These are phyloP conservation scores for Mesocricetus auratus DNA, from an alignment of 2,113 vertebrate genomes.

Conservation along the genomic window DNA sequence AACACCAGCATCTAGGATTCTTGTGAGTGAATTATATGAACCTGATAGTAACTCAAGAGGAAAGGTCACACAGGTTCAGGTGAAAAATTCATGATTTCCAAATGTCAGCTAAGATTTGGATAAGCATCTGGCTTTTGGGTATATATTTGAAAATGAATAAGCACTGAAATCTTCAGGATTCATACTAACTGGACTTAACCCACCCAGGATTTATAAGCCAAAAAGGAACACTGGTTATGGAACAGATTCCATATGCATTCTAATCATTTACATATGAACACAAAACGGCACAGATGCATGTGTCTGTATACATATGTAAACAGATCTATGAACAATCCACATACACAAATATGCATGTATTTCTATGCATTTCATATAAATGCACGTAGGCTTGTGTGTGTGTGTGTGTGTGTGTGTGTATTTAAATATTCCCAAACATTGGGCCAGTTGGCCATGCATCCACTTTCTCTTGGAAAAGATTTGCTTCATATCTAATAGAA, in stretches of 20 bases:
- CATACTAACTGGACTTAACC: conserved; percentile 75
- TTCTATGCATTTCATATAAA: conserved; percentile 75
- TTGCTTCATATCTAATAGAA: conserved; percentile 76
- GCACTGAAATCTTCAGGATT: conserved; percentile 77
- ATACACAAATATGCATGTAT: conserved; percentile 68
- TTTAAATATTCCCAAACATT: conserved; percentile 77
- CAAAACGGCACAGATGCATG: conserved; percentile 78
- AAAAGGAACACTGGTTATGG: conserved; percentile 66
- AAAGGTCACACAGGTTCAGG: conserved; percentile 75
- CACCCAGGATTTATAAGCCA: conserved; percentile 78
- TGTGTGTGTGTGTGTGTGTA: conserved; percentile 11
- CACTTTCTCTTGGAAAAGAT: conserved; percentile 77
- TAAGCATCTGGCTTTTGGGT: conserved; percentile 76
- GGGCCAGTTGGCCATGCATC: conserved; percentile 79
- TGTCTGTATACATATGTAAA: conserved; percentile 76
- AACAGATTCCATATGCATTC: conserved; percentile 67
- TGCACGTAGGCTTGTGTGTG: conserved; percentile 47
- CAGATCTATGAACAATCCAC: conserved; percentile 72
- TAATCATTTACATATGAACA: conserved; percentile 78
- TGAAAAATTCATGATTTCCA: conserved; percentile 76
- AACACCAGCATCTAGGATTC: conserved; percentile 42
- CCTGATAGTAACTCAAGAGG: conserved; percentile 64
- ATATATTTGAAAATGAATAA: conserved; percentile 76
- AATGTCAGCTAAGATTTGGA: conserved; percentile 79
- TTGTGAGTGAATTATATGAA: conserved; percentile 67